Evolutionary conservation across 2,113 vertebrate species (phyloP).

Genomic region (Salvelinus sp.): DNA sequence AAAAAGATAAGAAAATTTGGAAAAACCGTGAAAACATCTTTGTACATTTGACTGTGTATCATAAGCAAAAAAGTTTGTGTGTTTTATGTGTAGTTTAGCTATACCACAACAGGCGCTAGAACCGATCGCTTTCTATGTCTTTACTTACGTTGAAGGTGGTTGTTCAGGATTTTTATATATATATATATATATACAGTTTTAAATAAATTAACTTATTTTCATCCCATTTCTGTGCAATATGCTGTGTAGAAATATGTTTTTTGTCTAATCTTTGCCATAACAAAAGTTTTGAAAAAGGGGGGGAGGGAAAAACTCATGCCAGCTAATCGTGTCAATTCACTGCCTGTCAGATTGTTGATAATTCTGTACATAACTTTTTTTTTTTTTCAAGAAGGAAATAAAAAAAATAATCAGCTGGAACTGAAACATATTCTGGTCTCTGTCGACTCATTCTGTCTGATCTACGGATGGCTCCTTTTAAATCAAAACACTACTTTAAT

Average conservation of each 20-base stretch:
- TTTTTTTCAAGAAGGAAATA: constrained; percentile 93
- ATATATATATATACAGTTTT: constrained; percentile 72
- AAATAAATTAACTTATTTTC: constrained; percentile 86
- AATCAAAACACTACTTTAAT: not conserved
- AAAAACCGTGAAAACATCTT: constrained; percentile 92
- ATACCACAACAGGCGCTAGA: constrained; percentile 98
- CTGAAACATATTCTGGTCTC: constrained; percentile 85
- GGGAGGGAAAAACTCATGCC: constrained; percentile 78
- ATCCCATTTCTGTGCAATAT: constrained; percentile 99
- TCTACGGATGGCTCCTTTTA: not conserved
- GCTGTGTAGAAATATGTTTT: constrained; percentile 91
- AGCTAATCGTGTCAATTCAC: constrained; percentile 98
- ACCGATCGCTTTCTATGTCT: constrained; percentile 86
- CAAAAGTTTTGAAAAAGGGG: constrained; percentile 69
- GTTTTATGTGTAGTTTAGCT: constrained; percentile 97
- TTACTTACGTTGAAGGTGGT: constrained; percentile 87
- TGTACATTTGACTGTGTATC: constrained; percentile 99
- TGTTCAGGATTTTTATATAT: constrained; percentile 83
- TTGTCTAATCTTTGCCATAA: constrained; percentile 90
- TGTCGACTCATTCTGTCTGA: constrained; percentile 42
- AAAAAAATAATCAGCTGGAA: constrained; percentile 97
- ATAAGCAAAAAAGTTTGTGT: constrained; percentile 99
- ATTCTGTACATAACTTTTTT: constrained; percentile 96
- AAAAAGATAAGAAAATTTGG: constrained; percentile 80
- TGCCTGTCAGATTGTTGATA: constrained; percentile 99